phyloP scores from a whole-genome alignment of 2,113 vertebrate species.

The Halichoeres trimaculatus region DNA sequence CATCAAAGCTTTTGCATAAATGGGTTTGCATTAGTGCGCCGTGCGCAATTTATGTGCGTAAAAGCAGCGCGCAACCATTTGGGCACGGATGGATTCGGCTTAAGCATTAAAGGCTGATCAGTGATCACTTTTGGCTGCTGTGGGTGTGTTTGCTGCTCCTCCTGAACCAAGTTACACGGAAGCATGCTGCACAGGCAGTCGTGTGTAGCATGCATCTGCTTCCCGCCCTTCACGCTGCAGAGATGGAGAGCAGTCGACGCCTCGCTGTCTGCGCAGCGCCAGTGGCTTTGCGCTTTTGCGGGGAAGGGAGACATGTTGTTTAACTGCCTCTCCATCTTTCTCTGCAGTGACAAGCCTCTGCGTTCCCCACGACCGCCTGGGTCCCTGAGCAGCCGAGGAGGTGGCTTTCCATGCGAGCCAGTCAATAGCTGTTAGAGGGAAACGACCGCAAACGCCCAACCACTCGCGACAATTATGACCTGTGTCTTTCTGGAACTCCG shows the following conservation, averaged over 20 bases:
- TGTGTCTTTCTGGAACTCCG: conserved; percentile 54
- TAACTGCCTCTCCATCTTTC: conserved; percentile 57
- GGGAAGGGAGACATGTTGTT: conserved; percentile 67
- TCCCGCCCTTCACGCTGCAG: conserved; percentile 66
- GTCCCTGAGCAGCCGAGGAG: conserved; percentile 54
- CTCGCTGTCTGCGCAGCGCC: conserved; percentile 80
- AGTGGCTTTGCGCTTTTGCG: conserved; percentile 67
- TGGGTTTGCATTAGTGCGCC: conserved; percentile 54
- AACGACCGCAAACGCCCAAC: conserved; percentile 65
- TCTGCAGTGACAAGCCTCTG: conserved; percentile 71
- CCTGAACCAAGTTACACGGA: conserved; percentile 84
- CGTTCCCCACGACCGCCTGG: conserved; percentile 51
- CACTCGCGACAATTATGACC: conserved; percentile 64
- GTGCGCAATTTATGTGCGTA: conserved; percentile 64
- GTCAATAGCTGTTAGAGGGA: conserved; percentile 65
- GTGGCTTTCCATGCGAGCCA: conserved; percentile 69
- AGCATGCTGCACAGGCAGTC: conserved; percentile 74
- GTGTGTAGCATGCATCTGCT: conserved; percentile 85
- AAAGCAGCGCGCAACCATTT: conserved; percentile 51
- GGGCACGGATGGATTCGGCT: conserved; percentile 50
- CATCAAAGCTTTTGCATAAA: conserved; percentile 63
- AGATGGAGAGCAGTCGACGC: conserved; percentile 81
- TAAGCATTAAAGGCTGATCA: conserved; percentile 44
- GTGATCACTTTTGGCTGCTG: conserved; percentile 30
- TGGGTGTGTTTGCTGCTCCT: conserved; percentile 75